A percentile compares a stretch with the other conserved stretches of the same genome.
Conservation (phyloP, 2,888 invertebrate species). For the Acanthosepion pharaonis region DNA sequence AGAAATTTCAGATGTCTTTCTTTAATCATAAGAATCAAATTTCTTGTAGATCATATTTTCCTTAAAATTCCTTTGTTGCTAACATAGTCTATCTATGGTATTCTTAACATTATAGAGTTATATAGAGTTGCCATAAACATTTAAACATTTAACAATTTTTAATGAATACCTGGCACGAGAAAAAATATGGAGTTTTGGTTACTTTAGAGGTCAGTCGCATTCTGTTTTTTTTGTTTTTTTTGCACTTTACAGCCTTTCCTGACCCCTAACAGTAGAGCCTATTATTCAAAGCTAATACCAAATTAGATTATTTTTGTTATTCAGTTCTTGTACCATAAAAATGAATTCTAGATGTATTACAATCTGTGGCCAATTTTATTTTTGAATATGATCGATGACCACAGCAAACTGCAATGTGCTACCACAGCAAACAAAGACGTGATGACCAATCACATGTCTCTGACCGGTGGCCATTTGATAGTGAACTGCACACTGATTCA, state of each 20-base stretch:
- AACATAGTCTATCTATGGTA: no score
- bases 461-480: neutral
- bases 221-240: neutral
- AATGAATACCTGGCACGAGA: no score
- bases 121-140: no score
- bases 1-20: no score
- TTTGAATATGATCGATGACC: slow-evolving; percentile 33
- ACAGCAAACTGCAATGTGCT: neutral
- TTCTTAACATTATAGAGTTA: no score
- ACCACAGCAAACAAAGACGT: slow-evolving; percentile 18
- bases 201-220: neutral
- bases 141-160: no score
- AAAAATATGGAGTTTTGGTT: no score
- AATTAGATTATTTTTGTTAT: neutral
- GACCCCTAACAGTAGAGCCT: neutral
- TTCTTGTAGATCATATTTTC: no score
- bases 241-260: neutral
- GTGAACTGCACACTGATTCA: slow-evolving; percentile 11
- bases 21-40: no score
- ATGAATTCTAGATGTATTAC: neutral
- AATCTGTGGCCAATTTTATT: slow-evolving; percentile 20
- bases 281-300: slow-evolving; percentile 17
- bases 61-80: no score
- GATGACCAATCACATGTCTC: slow-evolving; percentile 33
- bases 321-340: neutral